Conservation (phyloP, 2,113 vertebrate genomes). For the Corythornis vintsioides region DNA sequence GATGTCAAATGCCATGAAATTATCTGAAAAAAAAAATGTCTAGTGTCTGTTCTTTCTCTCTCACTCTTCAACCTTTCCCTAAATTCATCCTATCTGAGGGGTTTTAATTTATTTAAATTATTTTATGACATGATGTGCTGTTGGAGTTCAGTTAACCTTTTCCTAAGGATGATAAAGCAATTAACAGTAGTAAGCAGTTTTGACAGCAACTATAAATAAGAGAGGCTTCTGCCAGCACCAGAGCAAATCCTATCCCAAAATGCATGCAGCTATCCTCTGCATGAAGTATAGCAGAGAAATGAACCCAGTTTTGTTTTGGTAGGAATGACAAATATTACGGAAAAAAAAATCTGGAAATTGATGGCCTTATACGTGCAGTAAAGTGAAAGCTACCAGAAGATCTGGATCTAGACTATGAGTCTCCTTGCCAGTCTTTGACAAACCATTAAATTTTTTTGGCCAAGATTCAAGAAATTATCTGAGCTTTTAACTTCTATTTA, state of each 20-base stretch:
- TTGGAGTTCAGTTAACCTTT: neutral
- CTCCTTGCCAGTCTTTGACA: slow-evolving; percentile 22
- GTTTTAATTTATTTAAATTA: neutral
- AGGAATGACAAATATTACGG: neutral
- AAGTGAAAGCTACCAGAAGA: neutral
- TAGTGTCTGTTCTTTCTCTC: neutral
- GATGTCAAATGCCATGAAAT: neutral
- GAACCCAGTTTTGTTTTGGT: neutral
- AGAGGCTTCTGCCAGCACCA: neutral
- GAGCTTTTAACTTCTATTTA: slow-evolving; percentile 51
- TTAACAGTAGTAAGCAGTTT: neutral
- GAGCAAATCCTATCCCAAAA: neutral
- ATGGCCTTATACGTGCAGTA: neutral
- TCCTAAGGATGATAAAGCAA: neutral
- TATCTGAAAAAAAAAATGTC: neutral
- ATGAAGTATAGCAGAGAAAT: neutral
- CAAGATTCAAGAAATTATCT: slow-evolving; percentile 42
- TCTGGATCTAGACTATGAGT: neutral
- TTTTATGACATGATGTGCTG: neutral
- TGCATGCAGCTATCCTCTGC: neutral
- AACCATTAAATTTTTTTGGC: slow-evolving; percentile 34
- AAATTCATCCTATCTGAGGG: neutral
- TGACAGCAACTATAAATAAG: neutral
- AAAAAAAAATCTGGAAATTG: neutral
- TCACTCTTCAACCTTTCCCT: neutral